Evolutionary conservation across 2,113 vertebrate genomes (phyloP), one percentile per base, ranked within the genome.

Genomic region (Uria aalge): DNA sequence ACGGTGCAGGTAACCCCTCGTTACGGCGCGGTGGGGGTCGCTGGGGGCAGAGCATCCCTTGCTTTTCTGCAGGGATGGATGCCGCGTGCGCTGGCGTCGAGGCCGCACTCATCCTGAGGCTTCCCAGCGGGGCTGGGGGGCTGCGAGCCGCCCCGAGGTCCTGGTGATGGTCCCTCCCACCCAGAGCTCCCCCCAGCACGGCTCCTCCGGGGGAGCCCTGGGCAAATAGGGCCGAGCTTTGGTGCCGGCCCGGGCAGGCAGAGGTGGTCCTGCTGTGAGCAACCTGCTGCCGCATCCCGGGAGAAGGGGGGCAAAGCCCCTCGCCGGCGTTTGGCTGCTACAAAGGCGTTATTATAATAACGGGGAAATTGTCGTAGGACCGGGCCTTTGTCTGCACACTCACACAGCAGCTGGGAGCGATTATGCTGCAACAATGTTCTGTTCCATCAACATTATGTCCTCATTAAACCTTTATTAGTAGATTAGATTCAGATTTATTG

Each of bases 401-500:
- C 73, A 40, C 15, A 6, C 90, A 94, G 96, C 97, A 97, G 98
- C 97, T 97, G 97, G 97, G 96, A 82, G 91, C 72, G 94, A 98
- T 98, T 98, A 97, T 85, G 91, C 86, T 41, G 94, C 92, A 97
- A 97, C 94, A 95, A 97, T 97, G 87, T 97, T 97, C 97, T 94
- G 97, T 98, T 98, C 97, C 97, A 96, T 96, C 91, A 82, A 92
- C 97, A 98, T 98, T 98, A 98, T 98, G 97, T 98, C 97, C 98
- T 98, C 95, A 96, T 98, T 98, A 98, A 98, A 98, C 98, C 98
- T 98, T 98, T 98, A 98, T 98, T 98, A 98, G 98, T 98, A 98
- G 98, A 98, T 98, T 98, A 98, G 97, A 98, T 98, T 97, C 98
- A 98, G 97, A 98, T 96, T 97, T 98, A 98, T 98, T 98, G 97